Evolutionary conservation across 2,888 invertebrate genomes (phyloP).

Genomic region (Sarcophaga carnaria): DNA sequence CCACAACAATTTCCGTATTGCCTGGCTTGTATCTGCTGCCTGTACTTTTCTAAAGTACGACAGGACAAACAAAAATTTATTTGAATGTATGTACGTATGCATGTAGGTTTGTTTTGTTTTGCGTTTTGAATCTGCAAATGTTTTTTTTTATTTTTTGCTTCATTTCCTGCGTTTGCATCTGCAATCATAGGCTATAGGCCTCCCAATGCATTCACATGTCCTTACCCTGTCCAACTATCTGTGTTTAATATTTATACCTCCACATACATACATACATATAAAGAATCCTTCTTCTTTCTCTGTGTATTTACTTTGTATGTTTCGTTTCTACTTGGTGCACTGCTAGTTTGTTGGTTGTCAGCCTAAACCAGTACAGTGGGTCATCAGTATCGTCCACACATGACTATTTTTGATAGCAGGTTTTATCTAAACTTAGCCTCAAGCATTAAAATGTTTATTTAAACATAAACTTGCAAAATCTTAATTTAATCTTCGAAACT

Average conservation of each 20-base stretch:
- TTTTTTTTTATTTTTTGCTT: constrained; percentile 56
- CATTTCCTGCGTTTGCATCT: constrained; percentile 67
- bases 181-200: constrained; percentile 47
- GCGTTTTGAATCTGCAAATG: constrained; percentile 59
- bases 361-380: background rate
- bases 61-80: constrained; percentile 19
- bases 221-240: constrained; percentile 6
- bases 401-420: background rate
- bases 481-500: too few species aligned
- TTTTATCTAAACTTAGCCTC: too few species aligned
- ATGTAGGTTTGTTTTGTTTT: constrained; percentile 4
- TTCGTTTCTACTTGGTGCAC: constrained; percentile 53
- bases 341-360: constrained; percentile 45
- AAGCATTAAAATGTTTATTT: too few species aligned
- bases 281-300: constrained; percentile 55
- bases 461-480: too few species aligned
- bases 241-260: background rate
- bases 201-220: constrained; percentile 16
- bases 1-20: background rate
- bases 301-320: constrained; percentile 57
- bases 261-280: constrained; percentile 38
- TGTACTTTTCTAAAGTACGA: constrained; percentile 38
- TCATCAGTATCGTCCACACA: background rate
- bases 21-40: constrained; percentile 32
- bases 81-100: too few species aligned